Evolutionary conservation across 2,888 invertebrate species (phyloP), one percentile per base, ranked within the genome.

Genomic region (Ditula angustiorana): DNA sequence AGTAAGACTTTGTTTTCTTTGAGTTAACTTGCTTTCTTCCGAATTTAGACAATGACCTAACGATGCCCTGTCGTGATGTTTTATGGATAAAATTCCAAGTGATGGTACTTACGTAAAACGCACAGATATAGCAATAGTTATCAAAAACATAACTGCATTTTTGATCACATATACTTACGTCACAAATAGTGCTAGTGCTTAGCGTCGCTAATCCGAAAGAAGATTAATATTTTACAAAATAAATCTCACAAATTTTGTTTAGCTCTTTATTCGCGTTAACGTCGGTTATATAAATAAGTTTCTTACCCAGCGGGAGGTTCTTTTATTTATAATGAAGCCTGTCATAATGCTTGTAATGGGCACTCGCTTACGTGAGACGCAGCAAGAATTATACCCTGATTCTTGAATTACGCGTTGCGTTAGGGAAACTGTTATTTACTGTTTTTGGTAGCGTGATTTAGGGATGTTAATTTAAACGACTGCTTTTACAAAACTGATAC

Each of bases 251-350:
- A 58, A 64, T 53, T 58, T 64, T 23, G 28, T 59, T 59, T 46
- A 56, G 49, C 44, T 33, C 50, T 58, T 64, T 64, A 59, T 64
- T 53, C 64, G 58, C 47, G 41, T 35, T 33, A 58, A 47, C 59
- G 13, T 37, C n/a, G 53, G 56, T 35, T 53, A 37, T 59, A 59
- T 53, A 47, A 59, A 64, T 64, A 64, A 64, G 53, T 47, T 64
- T 59, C 64, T 53, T 53, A 47, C 58, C 13, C 64, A 59, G 59
- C 64, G 59, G 59, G 64, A 35, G 64, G 64, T 35, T 52, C 58
- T 53, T 58, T 64, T 59, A 64, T 64, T 59, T 64, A 59, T 53
- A 53, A 59, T 64, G 58, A 37, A 64, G 64, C 16, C 64, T 59
- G 58, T 46, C 58, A 58, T 64, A 53, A 53, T 53, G 46, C 53